Evolutionary conservation across 1,140 invertebrate genomes (phyloP).

Genomic region (Aphelinus atriplicis): DNA sequence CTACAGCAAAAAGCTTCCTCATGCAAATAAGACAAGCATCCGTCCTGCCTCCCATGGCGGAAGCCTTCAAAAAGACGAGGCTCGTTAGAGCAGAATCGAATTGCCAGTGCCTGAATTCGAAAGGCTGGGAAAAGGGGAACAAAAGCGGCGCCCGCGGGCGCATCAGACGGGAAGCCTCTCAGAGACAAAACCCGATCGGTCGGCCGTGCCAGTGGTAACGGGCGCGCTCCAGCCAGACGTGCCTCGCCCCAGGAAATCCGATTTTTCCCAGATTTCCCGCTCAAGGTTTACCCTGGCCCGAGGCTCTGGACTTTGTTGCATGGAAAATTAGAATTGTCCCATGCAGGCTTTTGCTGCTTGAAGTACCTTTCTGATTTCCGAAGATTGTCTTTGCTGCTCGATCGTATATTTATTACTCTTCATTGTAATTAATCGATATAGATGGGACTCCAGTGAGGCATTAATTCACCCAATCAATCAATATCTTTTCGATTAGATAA

Average conservation of each 20-base stretch:
- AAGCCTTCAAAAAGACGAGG: slow-evolving; percentile 7
- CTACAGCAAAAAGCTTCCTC: neutral
- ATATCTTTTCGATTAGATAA: too few species aligned
- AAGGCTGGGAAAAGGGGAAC: neutral
- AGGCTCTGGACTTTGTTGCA: too few species aligned
- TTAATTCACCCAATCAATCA: too few species aligned
- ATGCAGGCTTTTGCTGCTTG: too few species aligned
- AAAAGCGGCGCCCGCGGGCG: neutral
- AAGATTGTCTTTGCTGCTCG: too few species aligned
- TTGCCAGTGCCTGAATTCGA: slow-evolving; percentile 18
- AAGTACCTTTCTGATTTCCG: too few species aligned
- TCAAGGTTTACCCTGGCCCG: too few species aligned
- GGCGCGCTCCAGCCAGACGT: neutral
- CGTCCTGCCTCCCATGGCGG: neutral
- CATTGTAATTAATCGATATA: too few species aligned
- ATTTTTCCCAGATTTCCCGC: slow-evolving; percentile 5
- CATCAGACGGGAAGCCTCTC: neutral
- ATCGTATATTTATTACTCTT: too few species aligned
- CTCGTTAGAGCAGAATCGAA: slow-evolving; percentile 22
- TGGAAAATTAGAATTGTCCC: too few species aligned
- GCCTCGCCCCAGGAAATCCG: neutral
- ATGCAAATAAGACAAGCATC: neutral
- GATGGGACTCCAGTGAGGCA: too few species aligned
- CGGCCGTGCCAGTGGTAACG: neutral
- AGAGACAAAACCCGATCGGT: neutral